Conservation (phyloP, 23 tunicate genomes). For the Halocynthia aurantium region DNA sequence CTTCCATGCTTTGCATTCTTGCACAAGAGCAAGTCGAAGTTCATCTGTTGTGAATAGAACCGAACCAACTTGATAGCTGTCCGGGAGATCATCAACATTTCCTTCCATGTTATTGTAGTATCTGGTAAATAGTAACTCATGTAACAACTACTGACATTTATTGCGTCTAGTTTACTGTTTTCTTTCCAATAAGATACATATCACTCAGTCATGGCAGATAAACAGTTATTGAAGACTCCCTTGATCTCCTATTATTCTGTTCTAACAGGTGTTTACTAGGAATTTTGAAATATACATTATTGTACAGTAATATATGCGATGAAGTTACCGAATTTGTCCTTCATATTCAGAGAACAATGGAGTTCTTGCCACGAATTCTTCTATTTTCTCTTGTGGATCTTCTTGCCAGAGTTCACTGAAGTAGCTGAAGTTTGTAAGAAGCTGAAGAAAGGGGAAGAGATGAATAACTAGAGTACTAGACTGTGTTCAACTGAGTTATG, state of each 20-base stretch:
- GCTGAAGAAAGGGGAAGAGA: constrained; percentile 25
- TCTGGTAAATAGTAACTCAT: constrained; percentile 15
- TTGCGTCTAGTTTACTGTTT: too few species aligned
- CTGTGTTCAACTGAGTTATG: too few species aligned
- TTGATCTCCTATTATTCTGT: constrained; percentile 24
- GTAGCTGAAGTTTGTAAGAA: constrained; percentile 75
- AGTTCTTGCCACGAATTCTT: constrained; percentile 50
- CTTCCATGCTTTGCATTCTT: constrained; percentile 97
- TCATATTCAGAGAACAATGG: constrained; percentile 85
- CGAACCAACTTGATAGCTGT: constrained; percentile 86
- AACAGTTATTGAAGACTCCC: not conserved
- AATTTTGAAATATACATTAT: too few species aligned
- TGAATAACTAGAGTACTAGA: too few species aligned
- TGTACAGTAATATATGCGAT: too few species aligned
- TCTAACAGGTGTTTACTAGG: too few species aligned
- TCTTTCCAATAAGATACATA: too few species aligned
- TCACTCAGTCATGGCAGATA: too few species aligned
- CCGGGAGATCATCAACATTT: constrained; percentile 81
- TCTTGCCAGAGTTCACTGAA: constrained; percentile 96
- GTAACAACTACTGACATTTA: too few species aligned
- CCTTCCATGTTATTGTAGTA: constrained; percentile 83
- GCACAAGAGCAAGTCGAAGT: constrained; percentile 72
- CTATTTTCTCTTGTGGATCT: constrained; percentile 91
- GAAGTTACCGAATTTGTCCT: constrained; percentile 32
- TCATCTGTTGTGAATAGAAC: constrained; percentile 87